Base-by-base conservation (phyloP, 2,797 vertebrate genomes). In the Chelonia mydas region DNA sequence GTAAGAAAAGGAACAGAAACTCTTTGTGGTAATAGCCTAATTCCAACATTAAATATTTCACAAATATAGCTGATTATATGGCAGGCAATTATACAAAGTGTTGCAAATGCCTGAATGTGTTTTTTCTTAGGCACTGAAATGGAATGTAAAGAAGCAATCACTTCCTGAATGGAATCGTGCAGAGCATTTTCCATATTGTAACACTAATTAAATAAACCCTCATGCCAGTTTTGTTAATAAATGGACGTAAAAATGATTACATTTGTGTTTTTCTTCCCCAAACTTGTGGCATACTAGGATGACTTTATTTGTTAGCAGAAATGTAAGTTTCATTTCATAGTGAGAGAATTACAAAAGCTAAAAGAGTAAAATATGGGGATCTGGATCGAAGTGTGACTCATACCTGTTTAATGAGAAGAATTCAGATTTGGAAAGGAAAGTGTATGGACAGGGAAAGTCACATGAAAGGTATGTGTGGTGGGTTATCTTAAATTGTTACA, bases 1-100 rank as follows among this genome's bases (percentile, higher is more conserved):
- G 81, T 72, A 37, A 49, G 90, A 74, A 49, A 33, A 61, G 4
- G 87, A 81, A 93, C 1, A 1, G 65, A 53, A 88, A 57, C 76
- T 19, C 41, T 90, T 84, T 1, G 1, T 47, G 57, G 53, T 61
- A 86, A 83, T 45, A 51, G 87, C 61, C 45, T 41, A n/a, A 37
- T 65, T 92, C 88, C 95, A 96, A 5, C 19, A 72, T 83, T 57
- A 81, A 4, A 95, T 88, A 93, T 81, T 49, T 86, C 54, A 74
- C 13, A 83, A 88, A 93, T 95, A 78, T 10, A 12, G 90, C 77
- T 77, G 81, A 86, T 88, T 91, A 83, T 83, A 82, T 90, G 88
- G 92, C 88, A 76, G 76, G n/a, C 47, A 85, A 49, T 74, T 45
- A 88, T 93, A 92, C 21, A 13, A 95, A 87, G n/a, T 37, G 27